A percentile compares a stretch with the other conserved stretches of the same genome.
Evolutionary conservation across 1,140 invertebrate genomes (phyloP).

Genomic region (Meloidogyne exigua): DNA sequence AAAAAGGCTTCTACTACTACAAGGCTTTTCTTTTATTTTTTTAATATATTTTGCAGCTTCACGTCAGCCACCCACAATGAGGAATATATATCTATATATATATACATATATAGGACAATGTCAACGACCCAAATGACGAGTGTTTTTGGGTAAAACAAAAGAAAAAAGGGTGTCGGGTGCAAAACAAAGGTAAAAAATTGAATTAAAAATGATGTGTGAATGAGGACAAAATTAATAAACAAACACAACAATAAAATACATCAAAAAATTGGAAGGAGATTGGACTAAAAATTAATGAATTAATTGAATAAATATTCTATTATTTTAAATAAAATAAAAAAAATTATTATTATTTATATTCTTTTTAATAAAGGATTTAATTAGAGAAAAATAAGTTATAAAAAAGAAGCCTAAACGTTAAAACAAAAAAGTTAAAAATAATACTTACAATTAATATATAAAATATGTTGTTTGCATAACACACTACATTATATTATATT

Average conservation of each 20-base stretch:
- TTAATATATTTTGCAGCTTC: neutral
- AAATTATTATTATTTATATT: no score
- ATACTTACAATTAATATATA: no score
- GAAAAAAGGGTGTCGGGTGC: neutral
- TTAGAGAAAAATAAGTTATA: no score
- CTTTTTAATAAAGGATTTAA: no score
- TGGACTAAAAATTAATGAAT: neutral
- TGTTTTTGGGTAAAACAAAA: neutral
- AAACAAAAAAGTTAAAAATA: no score
- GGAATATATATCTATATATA: no score
- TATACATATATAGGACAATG: neutral
- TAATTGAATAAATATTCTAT: neutral
- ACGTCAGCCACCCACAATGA: slow-evolving; percentile 3
- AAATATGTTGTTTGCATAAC: no score
- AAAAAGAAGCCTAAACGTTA: no score
- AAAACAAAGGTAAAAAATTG: neutral
- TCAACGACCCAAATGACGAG: slow-evolving; percentile 1
- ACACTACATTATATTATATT: no score
- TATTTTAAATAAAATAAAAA: no score
- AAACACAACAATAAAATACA: neutral
- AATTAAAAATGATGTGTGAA: neutral
- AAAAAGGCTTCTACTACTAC: neutral
- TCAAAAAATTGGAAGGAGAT: neutral
- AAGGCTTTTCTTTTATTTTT: neutral
- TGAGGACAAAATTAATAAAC: neutral